Evolutionary conservation across 1,140 invertebrate genomes (phyloP).

Genomic region (Platorchestia sp.): DNA sequence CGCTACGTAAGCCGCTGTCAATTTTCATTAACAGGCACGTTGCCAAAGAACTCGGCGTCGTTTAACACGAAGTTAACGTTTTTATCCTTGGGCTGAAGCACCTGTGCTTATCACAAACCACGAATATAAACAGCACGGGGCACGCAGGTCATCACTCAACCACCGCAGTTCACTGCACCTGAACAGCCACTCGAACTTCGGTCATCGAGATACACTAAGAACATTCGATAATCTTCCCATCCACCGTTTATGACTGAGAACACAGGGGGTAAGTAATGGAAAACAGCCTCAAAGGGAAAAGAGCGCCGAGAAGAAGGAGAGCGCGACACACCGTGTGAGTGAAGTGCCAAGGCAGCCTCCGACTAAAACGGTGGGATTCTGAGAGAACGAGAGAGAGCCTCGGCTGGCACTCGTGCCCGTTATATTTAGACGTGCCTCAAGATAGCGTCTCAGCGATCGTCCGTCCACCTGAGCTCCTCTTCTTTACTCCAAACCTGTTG

Average conservation of each 20-base stretch:
- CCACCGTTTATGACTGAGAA: neutral
- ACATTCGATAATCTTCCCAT: neutral
- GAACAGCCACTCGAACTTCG: neutral
- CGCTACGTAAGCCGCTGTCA: neutral
- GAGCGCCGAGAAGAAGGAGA: constrained; percentile 2
- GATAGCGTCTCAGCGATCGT: constrained; percentile 45
- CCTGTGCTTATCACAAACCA: constrained; percentile 51
- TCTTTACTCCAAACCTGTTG: constrained; percentile 24
- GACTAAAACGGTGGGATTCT: constrained; percentile 34
- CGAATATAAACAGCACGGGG: constrained; percentile 32
- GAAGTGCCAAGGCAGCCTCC: constrained; percentile 41
- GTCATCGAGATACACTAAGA: neutral
- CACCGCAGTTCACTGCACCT: constrained; percentile 39
- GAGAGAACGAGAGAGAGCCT: constrained; percentile 17
- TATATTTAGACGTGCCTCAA: constrained; percentile 51
- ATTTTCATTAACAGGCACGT: neutral
- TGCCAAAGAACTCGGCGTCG: neutral
- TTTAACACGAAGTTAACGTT: constrained; percentile 18
- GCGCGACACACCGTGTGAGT: constrained; percentile 45
- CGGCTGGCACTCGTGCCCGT: constrained; percentile 15
- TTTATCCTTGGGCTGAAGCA: constrained; percentile 9
- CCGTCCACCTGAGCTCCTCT: constrained; percentile 49
- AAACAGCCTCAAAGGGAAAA: neutral
- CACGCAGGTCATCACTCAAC: constrained; percentile 18
- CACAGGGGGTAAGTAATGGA: neutral